Evolutionary conservation across 2,888 invertebrate genomes (phyloP).

Genomic region (Thereva unica): DNA sequence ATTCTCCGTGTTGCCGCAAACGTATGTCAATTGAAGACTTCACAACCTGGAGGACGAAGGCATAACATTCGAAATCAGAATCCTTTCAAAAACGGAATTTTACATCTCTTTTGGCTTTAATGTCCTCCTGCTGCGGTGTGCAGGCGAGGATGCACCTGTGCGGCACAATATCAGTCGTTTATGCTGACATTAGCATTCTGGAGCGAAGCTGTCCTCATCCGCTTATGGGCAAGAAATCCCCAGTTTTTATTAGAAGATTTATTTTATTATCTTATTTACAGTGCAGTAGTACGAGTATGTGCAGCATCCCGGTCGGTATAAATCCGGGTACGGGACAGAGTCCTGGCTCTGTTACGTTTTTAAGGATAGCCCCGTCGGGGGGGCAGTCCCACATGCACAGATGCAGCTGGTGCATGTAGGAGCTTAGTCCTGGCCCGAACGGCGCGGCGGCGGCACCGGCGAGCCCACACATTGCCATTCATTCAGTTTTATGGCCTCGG

Average conservation of each 20-base stretch:
- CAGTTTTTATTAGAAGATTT: slow-evolving; percentile 38
- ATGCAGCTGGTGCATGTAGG: slow-evolving; percentile 15
- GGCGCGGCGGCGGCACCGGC: slow-evolving; percentile 10
- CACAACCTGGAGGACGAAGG: no score
- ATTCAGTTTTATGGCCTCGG: slow-evolving; percentile 35
- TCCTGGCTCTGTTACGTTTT: slow-evolving; percentile 5
- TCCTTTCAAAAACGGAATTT: no score
- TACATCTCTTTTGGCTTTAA: no score
- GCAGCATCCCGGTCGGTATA: slow-evolving; percentile 29
- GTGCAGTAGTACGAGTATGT: slow-evolving; percentile 16
- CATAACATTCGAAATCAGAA: no score
- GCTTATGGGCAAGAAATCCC: background rate
- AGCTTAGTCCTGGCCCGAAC: slow-evolving; percentile 11
- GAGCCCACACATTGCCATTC: slow-evolving; percentile 37
- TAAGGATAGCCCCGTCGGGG: background rate
- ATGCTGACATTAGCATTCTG: slow-evolving; percentile 32
- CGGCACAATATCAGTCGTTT: no score
- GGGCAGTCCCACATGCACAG: slow-evolving; percentile 19
- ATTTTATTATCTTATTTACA: slow-evolving; percentile 41
- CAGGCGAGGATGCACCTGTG: no score
- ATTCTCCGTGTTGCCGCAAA: no score
- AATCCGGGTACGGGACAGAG: slow-evolving; percentile 34
- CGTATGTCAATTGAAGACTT: no score
- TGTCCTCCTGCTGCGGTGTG: no score
- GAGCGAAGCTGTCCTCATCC: slow-evolving; percentile 1